Base-by-base conservation (phyloP, 1,140 invertebrate genomes). In the Leptinotarsa undecemlineata region DNA sequence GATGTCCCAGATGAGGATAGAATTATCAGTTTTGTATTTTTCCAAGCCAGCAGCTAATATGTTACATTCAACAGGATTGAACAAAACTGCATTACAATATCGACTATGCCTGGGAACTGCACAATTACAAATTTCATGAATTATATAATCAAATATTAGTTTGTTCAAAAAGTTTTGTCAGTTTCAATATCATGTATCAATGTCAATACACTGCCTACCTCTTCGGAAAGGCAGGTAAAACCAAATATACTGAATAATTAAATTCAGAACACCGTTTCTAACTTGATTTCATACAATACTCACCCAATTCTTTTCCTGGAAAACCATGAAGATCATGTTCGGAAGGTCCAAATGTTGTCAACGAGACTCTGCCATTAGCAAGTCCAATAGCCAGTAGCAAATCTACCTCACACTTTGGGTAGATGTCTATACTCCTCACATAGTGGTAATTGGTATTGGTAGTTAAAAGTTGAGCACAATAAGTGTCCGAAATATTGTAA, bases 41-140 rank as follows among this genome's bases (percentile, higher is more conserved):
- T 98, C 96, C 75, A 97, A 88, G 0, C 94, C 96, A 74, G 92
- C 93, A 3, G 94, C 93, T 68, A 98, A 83, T 74, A 96, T 87
- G 83, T 96, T 93, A 11, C 88, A 88, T 75, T 97, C 94, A n/a
- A 89, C 83, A n/a, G 91, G 92, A 86, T 95, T 96, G 95, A 96
- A 98, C 48, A 92, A 89, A 4, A 98, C 87, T n/a, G 92, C 90
- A 73, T 95, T 95, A 82, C 96, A 97, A 80, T 93, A 91, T 42
- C 96, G 87, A 48, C 92, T 88, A 85, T 94, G 92, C 72, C 93
- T 91, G 2, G 94, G 92, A 70, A 90, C 94, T 95, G 76, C 3
- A 8, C 1, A 42, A 42, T 3, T 42, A 11, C 33, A 42, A 42
- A 42, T 3, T 42, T 42, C 33, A 42, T 42, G 3, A 42, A 3